Evolutionary conservation across 2,797 vertebrate genomes (phyloP).

Genomic region (Chromobotia macracanthus): DNA sequence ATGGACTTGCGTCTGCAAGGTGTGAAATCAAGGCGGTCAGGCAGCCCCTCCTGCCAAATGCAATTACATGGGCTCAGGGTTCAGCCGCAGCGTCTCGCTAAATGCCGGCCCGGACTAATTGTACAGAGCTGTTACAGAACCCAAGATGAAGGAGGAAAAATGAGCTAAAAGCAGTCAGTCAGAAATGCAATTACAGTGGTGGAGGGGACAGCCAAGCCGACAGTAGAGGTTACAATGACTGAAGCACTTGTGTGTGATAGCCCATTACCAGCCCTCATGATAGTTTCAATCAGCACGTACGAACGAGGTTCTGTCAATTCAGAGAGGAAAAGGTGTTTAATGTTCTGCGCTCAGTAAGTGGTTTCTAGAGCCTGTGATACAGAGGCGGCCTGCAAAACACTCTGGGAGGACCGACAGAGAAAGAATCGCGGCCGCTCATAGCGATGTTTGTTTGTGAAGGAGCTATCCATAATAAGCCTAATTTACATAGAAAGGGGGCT

Average conservation of each 20-base stretch:
- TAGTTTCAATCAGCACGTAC: constrained; percentile 41
- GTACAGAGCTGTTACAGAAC: constrained; percentile 28
- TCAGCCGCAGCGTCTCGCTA: constrained; percentile 24
- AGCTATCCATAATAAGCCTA: neutral
- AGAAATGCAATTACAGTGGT: constrained; percentile 52
- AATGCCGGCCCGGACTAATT: constrained; percentile 31
- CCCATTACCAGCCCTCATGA: constrained; percentile 46
- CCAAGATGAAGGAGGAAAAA: constrained; percentile 33
- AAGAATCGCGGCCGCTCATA: neutral
- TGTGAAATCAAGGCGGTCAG: constrained; percentile 38
- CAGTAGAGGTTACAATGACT: constrained; percentile 52
- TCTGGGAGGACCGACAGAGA: neutral
- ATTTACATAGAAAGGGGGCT: neutral
- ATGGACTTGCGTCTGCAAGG: constrained; percentile 31
- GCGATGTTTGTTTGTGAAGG: neutral
- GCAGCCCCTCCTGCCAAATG: constrained; percentile 34
- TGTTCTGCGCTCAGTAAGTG: neutral
- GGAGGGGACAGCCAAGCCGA: constrained; percentile 36
- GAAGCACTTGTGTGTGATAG: constrained; percentile 47
- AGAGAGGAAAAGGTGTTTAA: constrained; percentile 10
- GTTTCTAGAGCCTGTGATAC: neutral
- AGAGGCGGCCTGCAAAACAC: neutral
- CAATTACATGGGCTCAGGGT: constrained; percentile 40
- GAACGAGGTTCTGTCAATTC: constrained; percentile 2
- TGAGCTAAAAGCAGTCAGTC: constrained; percentile 43